phyloP scores from a whole-genome alignment of 2,113 vertebrate genomes.

The Phodopus roborovskii region DNA sequence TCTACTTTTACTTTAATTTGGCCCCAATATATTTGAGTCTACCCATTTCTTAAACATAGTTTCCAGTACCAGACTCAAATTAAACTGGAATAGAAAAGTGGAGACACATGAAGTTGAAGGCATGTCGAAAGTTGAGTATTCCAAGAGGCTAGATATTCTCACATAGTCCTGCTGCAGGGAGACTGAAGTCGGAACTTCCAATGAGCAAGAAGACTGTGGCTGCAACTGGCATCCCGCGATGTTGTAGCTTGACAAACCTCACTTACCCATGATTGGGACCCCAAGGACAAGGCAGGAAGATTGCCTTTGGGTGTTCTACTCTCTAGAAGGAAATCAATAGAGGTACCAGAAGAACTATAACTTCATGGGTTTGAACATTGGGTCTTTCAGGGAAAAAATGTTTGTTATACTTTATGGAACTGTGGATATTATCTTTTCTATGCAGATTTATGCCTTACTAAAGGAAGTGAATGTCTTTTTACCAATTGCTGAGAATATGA shows the following conservation, averaged over 20 bases:
- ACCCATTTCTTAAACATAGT: not conserved
- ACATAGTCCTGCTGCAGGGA: not conserved
- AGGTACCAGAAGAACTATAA: constrained; percentile 63
- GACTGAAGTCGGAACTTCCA: not conserved
- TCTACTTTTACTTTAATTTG: constrained; percentile 6
- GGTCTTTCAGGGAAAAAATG: constrained; percentile 58
- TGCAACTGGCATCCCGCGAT: not conserved
- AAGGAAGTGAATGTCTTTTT: not conserved
- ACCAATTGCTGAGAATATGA: not conserved
- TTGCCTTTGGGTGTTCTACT: not conserved
- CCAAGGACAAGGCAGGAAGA: constrained; percentile 33
- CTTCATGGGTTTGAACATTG: not conserved
- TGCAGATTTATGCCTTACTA: not conserved
- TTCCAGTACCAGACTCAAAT: not conserved
- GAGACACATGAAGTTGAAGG: not conserved
- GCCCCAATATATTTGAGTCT: not conserved
- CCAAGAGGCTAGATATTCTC: not conserved
- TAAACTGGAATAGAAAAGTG: not conserved
- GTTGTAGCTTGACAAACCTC: constrained; percentile 50
- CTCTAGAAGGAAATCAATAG: constrained; percentile 34
- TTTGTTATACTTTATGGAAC: constrained; percentile 66
- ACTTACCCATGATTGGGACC: not conserved
- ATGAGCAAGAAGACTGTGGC: not conserved
- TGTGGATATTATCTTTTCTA: constrained; percentile 51
- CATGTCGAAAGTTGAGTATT: not conserved